phyloP scores from a whole-genome alignment of 2,113 vertebrate genomes.

The Notechis scutatus region DNA sequence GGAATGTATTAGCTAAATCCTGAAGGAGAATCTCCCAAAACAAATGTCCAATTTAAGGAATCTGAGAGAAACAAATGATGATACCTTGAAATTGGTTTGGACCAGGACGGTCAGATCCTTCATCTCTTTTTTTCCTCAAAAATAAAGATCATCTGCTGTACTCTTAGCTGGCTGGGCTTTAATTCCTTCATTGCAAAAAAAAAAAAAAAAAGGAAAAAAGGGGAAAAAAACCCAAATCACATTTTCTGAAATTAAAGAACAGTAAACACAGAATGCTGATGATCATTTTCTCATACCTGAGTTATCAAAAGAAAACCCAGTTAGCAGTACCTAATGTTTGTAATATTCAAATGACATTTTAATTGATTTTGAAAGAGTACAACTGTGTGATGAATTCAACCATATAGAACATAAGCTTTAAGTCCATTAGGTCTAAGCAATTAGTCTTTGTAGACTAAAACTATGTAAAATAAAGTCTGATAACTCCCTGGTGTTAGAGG shows the following conservation, averaged over 20 bases:
- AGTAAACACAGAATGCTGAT: constrained; percentile 79
- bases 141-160: constrained; percentile 66
- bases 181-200: constrained; percentile 75
- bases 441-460: constrained; percentile 87
- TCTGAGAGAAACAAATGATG: constrained; percentile 46
- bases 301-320: constrained; percentile 81
- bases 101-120: constrained; percentile 58
- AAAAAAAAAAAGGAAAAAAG: background rate
- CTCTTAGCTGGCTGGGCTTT: constrained; percentile 70
- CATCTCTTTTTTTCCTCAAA: constrained; percentile 43
- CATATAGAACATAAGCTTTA: constrained; percentile 82
- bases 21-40: constrained; percentile 46
- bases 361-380: constrained; percentile 83
- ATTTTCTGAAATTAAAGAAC: constrained; percentile 79
- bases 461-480: constrained; percentile 84
- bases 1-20: constrained; percentile 46
- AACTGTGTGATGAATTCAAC: constrained; percentile 79
- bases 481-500: constrained; percentile 94
- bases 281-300: constrained; percentile 68
- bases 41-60: constrained; percentile 56
- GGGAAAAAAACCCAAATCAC: constrained; percentile 11
- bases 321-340: constrained; percentile 82
- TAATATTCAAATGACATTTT: constrained; percentile 90
- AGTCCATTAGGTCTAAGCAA: constrained; percentile 84
- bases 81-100: constrained; percentile 57